Conservation (phyloP, 2,888 invertebrate species). For the Drosophila prolongata region DNA sequence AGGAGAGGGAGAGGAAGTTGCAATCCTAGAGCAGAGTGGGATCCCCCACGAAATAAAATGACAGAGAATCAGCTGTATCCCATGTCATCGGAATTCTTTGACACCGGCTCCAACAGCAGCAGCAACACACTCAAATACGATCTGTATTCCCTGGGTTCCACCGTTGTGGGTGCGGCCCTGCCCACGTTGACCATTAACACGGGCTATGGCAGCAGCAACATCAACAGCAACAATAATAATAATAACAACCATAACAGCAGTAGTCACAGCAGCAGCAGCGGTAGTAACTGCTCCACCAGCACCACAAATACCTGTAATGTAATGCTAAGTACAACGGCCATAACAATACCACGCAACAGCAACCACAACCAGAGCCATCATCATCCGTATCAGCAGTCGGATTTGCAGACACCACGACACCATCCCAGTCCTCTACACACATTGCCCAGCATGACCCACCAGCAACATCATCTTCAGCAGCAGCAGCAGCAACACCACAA, state of each 20-base stretch:
- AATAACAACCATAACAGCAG: slow-evolving; percentile 35
- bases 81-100: slow-evolving; percentile 84
- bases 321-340: slow-evolving; percentile 82
- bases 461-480: slow-evolving; percentile 63
- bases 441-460: slow-evolving; percentile 75
- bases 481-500: slow-evolving; percentile 55
- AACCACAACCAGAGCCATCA: slow-evolving; percentile 82
- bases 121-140: slow-evolving; percentile 83
- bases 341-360: slow-evolving; percentile 83
- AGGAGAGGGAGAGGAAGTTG: slow-evolving; percentile 2
- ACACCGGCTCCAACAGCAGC: slow-evolving; percentile 83
- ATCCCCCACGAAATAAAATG: slow-evolving; percentile 68
- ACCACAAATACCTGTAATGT: slow-evolving; percentile 72
- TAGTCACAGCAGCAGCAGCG: slow-evolving; percentile 39
- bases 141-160: slow-evolving; percentile 77
- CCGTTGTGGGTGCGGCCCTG: slow-evolving; percentile 51
- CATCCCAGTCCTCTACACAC: slow-evolving; percentile 65
- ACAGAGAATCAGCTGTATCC: slow-evolving; percentile 84
- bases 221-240: slow-evolving; percentile 34
- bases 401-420: slow-evolving; percentile 62
- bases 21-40: slow-evolving; percentile 12
- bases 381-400: slow-evolving; percentile 70
- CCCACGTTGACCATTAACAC: slow-evolving; percentile 70
- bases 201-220: slow-evolving; percentile 36
- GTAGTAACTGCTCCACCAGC: slow-evolving; percentile 47